These are phyloP conservation scores for Heterocephalus glaber DNA, from an alignment of 2,113 vertebrate species.

Conservation along the genomic window DNA sequence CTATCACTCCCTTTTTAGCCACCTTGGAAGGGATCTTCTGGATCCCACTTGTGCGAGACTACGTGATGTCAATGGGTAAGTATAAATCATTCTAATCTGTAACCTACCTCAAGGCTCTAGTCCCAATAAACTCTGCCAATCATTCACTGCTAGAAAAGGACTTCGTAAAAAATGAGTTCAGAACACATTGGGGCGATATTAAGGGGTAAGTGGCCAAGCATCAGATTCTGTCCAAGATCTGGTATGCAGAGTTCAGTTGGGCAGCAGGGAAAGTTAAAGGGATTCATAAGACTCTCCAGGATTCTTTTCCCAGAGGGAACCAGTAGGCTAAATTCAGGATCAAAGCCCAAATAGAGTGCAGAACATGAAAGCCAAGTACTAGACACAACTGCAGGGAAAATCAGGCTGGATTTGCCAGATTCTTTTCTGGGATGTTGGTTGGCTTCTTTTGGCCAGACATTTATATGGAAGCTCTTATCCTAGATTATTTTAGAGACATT, in stretches of 20 bases:
- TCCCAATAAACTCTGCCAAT: background rate
- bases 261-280: background rate
- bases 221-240: conserved; percentile 6
- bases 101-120: background rate
- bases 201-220: background rate
- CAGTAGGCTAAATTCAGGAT: background rate
- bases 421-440: conserved; percentile 14
- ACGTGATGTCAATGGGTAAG: conserved; percentile 80
- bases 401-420: background rate
- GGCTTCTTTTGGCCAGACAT: background rate
- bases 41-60: conserved; percentile 80
- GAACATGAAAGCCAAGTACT: conserved; percentile 4
- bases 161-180: background rate
- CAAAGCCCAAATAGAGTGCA: conserved; percentile 43
- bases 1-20: conserved; percentile 73
- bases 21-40: conserved; percentile 80
- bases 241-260: background rate
- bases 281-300: background rate
- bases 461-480: conserved; percentile 10
- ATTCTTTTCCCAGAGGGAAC: conserved; percentile 44
- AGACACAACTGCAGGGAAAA: conserved; percentile 13
- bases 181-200: background rate
- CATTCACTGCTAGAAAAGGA: background rate
- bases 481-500: conserved; percentile 29
- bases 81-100: conserved; percentile 45